These are phyloP conservation scores for Lophius americanus DNA, from an alignment of 2,797 vertebrate genomes.

Conservation along the genomic window DNA sequence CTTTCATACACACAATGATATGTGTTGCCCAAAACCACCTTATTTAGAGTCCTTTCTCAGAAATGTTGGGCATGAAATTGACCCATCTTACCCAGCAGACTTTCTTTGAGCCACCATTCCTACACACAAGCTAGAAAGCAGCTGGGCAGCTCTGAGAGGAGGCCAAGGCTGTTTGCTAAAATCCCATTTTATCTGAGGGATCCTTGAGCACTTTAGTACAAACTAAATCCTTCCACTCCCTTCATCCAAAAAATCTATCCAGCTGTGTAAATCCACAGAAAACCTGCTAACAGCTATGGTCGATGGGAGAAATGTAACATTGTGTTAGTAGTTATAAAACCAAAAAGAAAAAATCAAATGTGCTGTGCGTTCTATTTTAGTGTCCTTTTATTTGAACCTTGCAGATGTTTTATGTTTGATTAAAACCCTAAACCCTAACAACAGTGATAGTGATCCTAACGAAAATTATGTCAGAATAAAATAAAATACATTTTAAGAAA, in stretches of 20 bases:
- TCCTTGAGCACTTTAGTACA: constrained; percentile 46
- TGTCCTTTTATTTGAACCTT: too few relatives aligned
- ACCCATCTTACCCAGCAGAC: constrained; percentile 3
- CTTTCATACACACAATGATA: not conserved
- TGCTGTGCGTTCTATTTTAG: too few relatives aligned
- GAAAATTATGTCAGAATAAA: too few relatives aligned
- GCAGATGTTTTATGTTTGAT: too few relatives aligned
- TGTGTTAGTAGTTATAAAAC: constrained; percentile 35
- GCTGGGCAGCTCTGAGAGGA: constrained; percentile 14
- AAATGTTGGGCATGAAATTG: constrained; percentile 16
- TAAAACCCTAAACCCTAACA: too few relatives aligned
- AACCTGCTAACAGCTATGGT: constrained; percentile 43
- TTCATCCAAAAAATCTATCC: constrained; percentile 44
- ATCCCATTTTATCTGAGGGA: constrained; percentile 38
- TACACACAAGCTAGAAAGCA: constrained; percentile 32
- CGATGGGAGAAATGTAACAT: constrained; percentile 33
- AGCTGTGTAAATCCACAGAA: constrained; percentile 67
- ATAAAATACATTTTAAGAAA: too few relatives aligned
- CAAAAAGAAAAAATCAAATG: constrained; percentile 14
- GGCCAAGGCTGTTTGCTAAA: constrained; percentile 34
- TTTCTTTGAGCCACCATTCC: constrained; percentile 14
- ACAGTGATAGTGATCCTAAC: too few relatives aligned
- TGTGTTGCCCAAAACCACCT: not conserved
- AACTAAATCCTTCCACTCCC: constrained; percentile 55
- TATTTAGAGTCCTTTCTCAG: constrained; percentile 11